phyloP scores from a whole-genome alignment of 2,113 vertebrate genomes.

The Emydura subglobosa region DNA sequence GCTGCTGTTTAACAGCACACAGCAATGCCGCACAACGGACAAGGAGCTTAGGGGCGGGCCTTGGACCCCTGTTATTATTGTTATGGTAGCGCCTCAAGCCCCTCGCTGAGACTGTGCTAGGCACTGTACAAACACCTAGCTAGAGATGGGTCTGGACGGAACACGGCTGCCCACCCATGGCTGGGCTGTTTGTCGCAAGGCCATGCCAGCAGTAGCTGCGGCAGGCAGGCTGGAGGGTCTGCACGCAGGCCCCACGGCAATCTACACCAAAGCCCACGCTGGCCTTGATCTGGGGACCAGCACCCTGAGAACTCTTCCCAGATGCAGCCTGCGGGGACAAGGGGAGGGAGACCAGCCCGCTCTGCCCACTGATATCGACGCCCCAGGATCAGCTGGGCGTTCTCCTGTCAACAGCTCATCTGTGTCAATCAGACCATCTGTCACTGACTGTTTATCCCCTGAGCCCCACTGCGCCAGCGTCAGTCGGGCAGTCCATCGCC shows the following conservation, averaged over 20 bases:
- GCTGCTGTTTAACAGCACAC: background rate
- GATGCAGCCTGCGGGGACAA: background rate
- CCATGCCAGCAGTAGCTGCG: background rate
- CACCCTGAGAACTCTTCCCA: background rate
- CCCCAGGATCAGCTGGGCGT: background rate
- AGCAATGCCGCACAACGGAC: background rate
- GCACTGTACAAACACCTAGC: background rate
- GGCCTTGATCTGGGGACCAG: background rate
- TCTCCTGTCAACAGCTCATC: background rate
- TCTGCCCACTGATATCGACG: background rate
- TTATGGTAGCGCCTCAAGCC: background rate
- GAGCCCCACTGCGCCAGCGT: background rate
- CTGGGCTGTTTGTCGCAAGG: background rate
- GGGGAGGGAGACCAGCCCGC: background rate
- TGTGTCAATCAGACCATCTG: too few species aligned
- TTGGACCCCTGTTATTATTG: background rate
- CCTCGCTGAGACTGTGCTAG: background rate
- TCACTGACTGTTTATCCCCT: too few species aligned
- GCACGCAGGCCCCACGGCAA: background rate
- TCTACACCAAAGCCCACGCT: rapidly evolving
- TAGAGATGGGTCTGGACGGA: background rate
- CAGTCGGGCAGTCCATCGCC: background rate
- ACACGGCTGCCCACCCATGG: background rate
- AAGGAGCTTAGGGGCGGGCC: background rate
- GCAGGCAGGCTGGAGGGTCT: background rate